Evolutionary conservation across 1,140 invertebrate species (phyloP).

Genomic region (Drusus annulatus): DNA sequence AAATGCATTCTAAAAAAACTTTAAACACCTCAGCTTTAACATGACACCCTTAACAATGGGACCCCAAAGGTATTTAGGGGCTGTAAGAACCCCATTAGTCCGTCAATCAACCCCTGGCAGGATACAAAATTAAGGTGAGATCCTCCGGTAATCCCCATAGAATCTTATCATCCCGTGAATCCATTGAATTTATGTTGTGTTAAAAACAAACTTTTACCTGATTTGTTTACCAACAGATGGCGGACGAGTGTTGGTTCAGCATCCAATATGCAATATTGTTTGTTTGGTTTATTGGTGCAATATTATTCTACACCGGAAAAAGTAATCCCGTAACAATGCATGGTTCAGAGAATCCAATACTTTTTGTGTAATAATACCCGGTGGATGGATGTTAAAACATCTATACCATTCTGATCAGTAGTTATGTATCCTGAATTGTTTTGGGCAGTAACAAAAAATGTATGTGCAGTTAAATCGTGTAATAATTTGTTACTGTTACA

Average conservation of each 20-base stretch:
- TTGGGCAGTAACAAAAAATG: too few relatives aligned
- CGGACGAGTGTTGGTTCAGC: not conserved
- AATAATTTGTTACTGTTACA: too few relatives aligned
- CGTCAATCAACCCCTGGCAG: slow-evolving; percentile 50
- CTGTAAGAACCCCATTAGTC: slow-evolving; percentile 38
- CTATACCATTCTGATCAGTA: too few relatives aligned
- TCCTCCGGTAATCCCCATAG: slow-evolving; percentile 16
- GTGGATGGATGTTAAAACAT: too few relatives aligned
- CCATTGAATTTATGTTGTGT: slow-evolving; percentile 1
- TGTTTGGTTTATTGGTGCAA: too few relatives aligned
- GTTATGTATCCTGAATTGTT: too few relatives aligned
- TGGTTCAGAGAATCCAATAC: too few relatives aligned
- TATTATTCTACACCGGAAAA: too few relatives aligned
- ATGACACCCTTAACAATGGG: slow-evolving; percentile 51
- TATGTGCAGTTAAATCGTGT: too few relatives aligned
- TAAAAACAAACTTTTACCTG: slow-evolving; percentile 1
- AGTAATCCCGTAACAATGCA: too few relatives aligned
- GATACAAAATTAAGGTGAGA: slow-evolving; percentile 10
- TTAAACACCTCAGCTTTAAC: slow-evolving; percentile 49
- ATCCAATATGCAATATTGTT: not conserved
- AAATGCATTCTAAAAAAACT: slow-evolving; percentile 53
- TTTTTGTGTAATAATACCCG: too few relatives aligned
- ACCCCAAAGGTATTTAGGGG: slow-evolving; percentile 46
- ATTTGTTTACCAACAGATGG: not conserved
- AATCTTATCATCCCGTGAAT: slow-evolving; percentile 1